Evolutionary conservation across 2,113 vertebrate species (phyloP).

Genomic region (Sinocyclocheilus anophthalmus): DNA sequence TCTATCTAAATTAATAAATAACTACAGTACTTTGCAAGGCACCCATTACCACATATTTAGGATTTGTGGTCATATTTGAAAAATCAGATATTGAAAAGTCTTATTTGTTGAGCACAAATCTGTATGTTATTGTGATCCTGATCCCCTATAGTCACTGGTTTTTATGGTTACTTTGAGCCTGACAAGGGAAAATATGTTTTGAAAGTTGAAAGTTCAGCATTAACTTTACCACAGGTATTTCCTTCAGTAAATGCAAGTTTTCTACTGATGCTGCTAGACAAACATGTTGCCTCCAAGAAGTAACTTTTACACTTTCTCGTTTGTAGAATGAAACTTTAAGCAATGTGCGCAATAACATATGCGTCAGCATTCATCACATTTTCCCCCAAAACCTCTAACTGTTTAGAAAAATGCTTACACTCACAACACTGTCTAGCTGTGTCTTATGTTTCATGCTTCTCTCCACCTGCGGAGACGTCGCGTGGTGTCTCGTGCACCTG

Average conservation of each 20-base stretch:
- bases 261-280: not conserved
- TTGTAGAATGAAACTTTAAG: not conserved
- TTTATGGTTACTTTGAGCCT: no score
- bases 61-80: not conserved
- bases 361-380: not conserved
- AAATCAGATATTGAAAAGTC: not conserved
- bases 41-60: no score
- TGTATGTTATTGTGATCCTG: no score
- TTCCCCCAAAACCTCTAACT: not conserved
- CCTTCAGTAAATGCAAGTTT: not conserved
- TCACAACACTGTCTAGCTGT: slow-evolving; percentile 16
- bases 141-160: no score
- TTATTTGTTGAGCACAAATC: no score
- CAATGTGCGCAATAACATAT: not conserved
- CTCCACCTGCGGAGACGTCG: slow-evolving; percentile 37
- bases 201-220: no score
- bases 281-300: not conserved
- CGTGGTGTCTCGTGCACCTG: not conserved
- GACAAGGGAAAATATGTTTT: no score
- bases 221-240: not conserved
- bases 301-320: not conserved
- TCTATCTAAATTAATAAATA: not conserved
- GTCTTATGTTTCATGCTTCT: slow-evolving; percentile 11
- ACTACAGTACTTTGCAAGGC: no score
- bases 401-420: not conserved